These are phyloP conservation scores for Machimus rusticus DNA, from an alignment of 2,888 invertebrate species.

Conservation along the genomic window DNA sequence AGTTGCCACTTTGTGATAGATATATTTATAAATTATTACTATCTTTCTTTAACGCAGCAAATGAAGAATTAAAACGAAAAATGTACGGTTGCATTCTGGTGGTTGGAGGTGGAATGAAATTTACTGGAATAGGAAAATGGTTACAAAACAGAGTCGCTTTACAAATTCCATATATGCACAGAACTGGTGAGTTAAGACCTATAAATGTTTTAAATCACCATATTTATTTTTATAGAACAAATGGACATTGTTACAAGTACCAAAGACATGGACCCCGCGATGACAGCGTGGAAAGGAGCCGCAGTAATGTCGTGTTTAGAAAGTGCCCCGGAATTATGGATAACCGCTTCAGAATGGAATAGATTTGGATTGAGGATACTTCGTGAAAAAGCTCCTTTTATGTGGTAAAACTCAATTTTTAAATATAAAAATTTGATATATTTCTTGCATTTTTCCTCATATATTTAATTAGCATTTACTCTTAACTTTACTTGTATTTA, in stretches of 20 bases:
- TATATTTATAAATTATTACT: constrained; percentile 6
- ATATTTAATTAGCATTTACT: constrained; percentile 23
- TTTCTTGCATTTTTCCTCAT: constrained; percentile 40
- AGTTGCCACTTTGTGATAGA: constrained; percentile 54
- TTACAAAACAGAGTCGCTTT: constrained; percentile 84
- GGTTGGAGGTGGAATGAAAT: constrained; percentile 91
- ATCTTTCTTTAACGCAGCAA: constrained; percentile 64
- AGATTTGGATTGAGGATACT: constrained; percentile 84
- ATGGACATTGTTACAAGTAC: constrained; percentile 89
- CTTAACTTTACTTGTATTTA: constrained; percentile 17
- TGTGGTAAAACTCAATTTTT: constrained; percentile 68
- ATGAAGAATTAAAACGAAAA: constrained; percentile 88
- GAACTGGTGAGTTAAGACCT: constrained; percentile 65
- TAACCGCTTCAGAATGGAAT: constrained; percentile 84
- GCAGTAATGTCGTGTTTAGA: constrained; percentile 92
- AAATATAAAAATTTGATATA: constrained; percentile 44
- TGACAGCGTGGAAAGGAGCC: constrained; percentile 94
- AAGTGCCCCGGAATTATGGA: constrained; percentile 93
- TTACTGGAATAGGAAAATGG: constrained; percentile 85
- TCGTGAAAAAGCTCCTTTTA: constrained; percentile 90
- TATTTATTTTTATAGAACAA: constrained; percentile 67
- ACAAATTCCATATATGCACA: constrained; percentile 81
- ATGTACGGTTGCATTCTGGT: constrained; percentile 93
- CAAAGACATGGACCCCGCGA: constrained; percentile 90
- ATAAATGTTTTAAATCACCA: neutral